Conservation (phyloP, 2,888 invertebrate species). For the Rhingia rostrata region DNA sequence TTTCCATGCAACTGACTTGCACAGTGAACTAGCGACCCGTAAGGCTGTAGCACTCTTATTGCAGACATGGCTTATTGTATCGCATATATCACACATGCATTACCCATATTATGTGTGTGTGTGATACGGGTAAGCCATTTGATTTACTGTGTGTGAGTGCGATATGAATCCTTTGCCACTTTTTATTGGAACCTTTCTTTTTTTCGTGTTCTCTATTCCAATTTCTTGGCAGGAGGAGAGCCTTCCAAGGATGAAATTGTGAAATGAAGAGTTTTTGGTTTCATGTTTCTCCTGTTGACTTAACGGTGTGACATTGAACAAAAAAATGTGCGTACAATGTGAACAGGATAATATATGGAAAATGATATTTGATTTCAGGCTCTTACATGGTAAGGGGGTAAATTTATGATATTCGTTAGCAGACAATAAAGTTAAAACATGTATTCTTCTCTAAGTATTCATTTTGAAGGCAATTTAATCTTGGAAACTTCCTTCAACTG, state of each 20-base stretch:
- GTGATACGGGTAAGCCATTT: slow-evolving; percentile 36
- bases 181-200: slow-evolving; percentile 18
- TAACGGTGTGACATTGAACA: slow-evolving; percentile 36
- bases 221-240: slow-evolving; percentile 15
- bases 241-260: slow-evolving; percentile 20
- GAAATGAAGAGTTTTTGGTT: slow-evolving; percentile 55
- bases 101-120: slow-evolving; percentile 11
- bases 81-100: slow-evolving; percentile 64
- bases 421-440: neutral
- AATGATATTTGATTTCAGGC: slow-evolving; percentile 32
- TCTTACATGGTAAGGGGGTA: neutral
- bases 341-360: slow-evolving; percentile 1
- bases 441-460: no score
- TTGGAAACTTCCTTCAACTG: no score
- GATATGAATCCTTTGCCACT: slow-evolving; percentile 46
- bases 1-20: slow-evolving; percentile 57
- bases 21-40: slow-evolving; percentile 59
- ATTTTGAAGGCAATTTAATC: neutral
- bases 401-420: slow-evolving; percentile 31
- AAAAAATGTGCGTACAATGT: neutral
- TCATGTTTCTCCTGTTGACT: slow-evolving; percentile 46
- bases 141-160: neutral
- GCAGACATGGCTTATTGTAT: slow-evolving; percentile 54
- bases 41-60: slow-evolving; percentile 42
- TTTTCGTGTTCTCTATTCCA: neutral